Evolutionary conservation across 2,113 vertebrate genomes (phyloP), one percentile per base, ranked within the genome.

Genomic region (Oryctolagus cuniculus): DNA sequence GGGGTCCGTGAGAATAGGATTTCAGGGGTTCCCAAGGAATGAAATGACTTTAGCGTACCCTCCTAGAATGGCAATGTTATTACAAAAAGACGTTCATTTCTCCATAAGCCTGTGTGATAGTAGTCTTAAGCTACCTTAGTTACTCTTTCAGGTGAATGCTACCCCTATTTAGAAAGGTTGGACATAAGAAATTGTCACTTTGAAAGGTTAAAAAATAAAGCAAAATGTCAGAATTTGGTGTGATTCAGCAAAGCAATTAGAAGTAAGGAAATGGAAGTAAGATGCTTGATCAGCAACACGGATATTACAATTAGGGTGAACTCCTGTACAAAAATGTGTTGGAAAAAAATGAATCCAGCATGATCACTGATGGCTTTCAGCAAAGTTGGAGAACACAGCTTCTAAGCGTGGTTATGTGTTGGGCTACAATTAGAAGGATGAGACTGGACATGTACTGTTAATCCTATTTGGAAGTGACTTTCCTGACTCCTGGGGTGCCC

Each of bases 291-390:
- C 34, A 78, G 78, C 49, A 82, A 66, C 72, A 7, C 6, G 78
- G 64, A 82, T 44, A 55, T 81, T 58, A 58, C 55, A 58, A 67
- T 64, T 34, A 75, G 82, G 93, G 64, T 36, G 31, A 89, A 81
- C 81, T 12, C 38, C n/a, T 61, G 27, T 36, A 38, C 38, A 92
- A 94, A 92, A 36, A 61, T 80, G 13, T 3, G 10, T 10, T 81
- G 34, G 75, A 31, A 85, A 90, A 93, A 80, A 79, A 73, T 10
- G 61, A 74, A 34, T 70, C 27, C 92, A 78, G 8, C 73, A 73
- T 44, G 29, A 34, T 49, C 16, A 61, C 51, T 44, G 29, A 44
- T 49, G 11, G 51, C 29, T 74, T 89, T 53, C 36, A 80, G 51
- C 13, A 74, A 11, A 29, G 3, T 31, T 85, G 51, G 75, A 77